Evolutionary conservation across 2,113 vertebrate species (phyloP), one percentile per base, ranked within the genome.

Genomic region (Pomatostomus ruficeps): DNA sequence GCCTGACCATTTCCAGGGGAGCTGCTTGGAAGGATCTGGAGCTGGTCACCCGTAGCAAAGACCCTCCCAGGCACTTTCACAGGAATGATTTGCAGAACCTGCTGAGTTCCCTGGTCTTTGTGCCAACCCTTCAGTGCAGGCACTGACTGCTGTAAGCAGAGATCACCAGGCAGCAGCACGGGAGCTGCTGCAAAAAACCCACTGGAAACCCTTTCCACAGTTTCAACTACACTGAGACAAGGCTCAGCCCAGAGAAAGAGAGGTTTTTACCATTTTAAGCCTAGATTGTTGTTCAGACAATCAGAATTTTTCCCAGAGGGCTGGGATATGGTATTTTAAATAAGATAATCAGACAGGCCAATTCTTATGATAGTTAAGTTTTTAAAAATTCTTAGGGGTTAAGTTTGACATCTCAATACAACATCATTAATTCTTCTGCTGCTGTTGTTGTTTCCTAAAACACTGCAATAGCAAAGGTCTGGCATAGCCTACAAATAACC

Each of bases 101-200:
- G 62, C 42, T 4, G 3, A 31, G 68, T 54, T 73, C 40, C 48
- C 36, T 16, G 25, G 9, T 15, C 21, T 45, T 43, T 66, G 38
- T 65, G 63, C 35, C 36, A 22, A 19, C 40, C 29, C 58, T 55
- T n/a, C 42, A 33, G 62, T 10, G 52, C 25, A 25, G 40, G 67
- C 48, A 3, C 54, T 35, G 54, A 12, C 55, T 73, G 31, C 72
- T 67, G 2, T 9, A 12, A 45, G 67, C 35, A 59, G 35, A 49
- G 29, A 52, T 9, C 11, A n/a, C 10, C 29, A 42, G 38, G 10
- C 11, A 45, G 58, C 35, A 46, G 51, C 55, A 20, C 2, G 59
- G 22, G 15, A 51, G 8, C 19, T 1, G 4, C 57, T 24, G 5
- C 28, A 46, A n/a, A 61, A 65, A 67, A 38, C 1, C 1, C 0